Evolutionary conservation across 2,113 vertebrate genomes (phyloP).

Genomic region (Dasyprocta punctata): DNA sequence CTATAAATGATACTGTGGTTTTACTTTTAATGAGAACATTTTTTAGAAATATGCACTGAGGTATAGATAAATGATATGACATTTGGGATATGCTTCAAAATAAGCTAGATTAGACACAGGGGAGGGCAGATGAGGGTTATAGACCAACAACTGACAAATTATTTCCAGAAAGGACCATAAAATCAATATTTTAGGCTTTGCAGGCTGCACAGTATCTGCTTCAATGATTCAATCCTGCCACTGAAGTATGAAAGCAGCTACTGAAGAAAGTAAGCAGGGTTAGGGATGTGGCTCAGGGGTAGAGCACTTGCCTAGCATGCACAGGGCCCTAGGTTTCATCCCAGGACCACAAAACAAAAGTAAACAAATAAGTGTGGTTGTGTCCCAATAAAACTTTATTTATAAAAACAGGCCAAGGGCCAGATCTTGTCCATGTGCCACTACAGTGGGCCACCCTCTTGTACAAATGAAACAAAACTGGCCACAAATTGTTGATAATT

Average conservation of each 20-base stretch:
- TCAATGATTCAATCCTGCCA: background rate
- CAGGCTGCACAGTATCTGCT: background rate
- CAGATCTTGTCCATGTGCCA: background rate
- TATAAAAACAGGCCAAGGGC: background rate
- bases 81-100: conserved; percentile 11
- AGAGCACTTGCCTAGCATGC: background rate
- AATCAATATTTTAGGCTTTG: background rate
- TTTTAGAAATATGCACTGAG: conserved; percentile 22
- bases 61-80: background rate
- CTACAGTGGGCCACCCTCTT: background rate
- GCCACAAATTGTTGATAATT: background rate
- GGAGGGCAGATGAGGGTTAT: background rate
- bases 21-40: background rate
- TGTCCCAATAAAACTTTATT: conserved; percentile 49
- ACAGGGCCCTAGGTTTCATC: background rate
- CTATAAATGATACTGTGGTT: background rate
- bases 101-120: background rate
- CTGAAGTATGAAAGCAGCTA: background rate
- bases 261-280: background rate
- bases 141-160: background rate
- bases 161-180: background rate
- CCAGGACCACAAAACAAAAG: background rate
- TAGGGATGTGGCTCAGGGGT: background rate
- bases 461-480: background rate
- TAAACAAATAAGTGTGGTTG: background rate